phyloP scores from a whole-genome alignment of 1,140 invertebrate species.

The Drosophila miranda region DNA sequence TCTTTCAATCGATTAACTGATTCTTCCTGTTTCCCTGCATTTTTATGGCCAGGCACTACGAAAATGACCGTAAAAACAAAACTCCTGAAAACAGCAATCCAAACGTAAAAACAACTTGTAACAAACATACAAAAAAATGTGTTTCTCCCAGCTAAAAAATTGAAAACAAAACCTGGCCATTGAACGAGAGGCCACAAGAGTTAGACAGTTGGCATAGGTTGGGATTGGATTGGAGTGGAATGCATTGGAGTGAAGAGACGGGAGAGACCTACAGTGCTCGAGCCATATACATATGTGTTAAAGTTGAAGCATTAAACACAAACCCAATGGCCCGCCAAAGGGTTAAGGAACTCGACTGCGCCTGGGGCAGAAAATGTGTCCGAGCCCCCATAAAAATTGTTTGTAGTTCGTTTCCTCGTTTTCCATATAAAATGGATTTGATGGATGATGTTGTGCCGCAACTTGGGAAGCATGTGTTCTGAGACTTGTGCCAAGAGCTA shows the following conservation, averaged over 20 bases:
- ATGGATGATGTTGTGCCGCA: constrained; percentile 75
- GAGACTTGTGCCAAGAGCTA: constrained; percentile 61
- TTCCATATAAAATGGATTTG: constrained; percentile 78
- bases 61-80: constrained; percentile 47
- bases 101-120: constrained; percentile 51
- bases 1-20: not conserved
- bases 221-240: not conserved
- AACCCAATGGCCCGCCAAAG: constrained; percentile 40
- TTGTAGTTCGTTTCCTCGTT: constrained; percentile 56
- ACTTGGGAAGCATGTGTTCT: constrained; percentile 75
- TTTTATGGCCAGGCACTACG: constrained; percentile 11
- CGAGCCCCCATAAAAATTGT: constrained; percentile 61
- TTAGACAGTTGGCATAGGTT: constrained; percentile 26
- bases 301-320: constrained; percentile 67
- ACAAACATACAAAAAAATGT: constrained; percentile 29
- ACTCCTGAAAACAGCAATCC: constrained; percentile 22
- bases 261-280: constrained; percentile 35
- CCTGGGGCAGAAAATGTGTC: constrained; percentile 23
- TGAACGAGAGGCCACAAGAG: constrained; percentile 17
- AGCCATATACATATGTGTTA: constrained; percentile 48
- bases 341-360: constrained; percentile 44
- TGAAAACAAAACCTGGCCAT: constrained; percentile 48
- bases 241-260: not conserved
- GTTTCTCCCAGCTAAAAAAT: constrained; percentile 18
- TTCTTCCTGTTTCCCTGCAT: not conserved